Evolutionary conservation across 1,140 invertebrate species (phyloP).

Genomic region (Listronotus bonariensis): DNA sequence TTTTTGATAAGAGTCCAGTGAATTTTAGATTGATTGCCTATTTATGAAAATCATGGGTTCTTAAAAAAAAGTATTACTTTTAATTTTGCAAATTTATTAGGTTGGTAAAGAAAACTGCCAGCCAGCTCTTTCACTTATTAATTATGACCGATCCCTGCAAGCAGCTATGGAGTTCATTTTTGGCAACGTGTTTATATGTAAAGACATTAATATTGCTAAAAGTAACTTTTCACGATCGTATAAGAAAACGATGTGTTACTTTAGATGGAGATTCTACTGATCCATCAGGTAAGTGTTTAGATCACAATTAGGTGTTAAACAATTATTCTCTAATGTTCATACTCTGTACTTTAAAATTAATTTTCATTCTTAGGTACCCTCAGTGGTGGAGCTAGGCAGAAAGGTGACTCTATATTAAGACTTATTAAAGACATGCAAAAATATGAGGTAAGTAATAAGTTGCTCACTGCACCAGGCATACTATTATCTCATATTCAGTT

Average conservation of each 20-base stretch:
- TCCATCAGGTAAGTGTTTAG: conserved; percentile 66
- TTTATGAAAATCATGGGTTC: too few relatives aligned
- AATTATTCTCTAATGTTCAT: neutral
- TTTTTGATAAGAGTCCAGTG: too few relatives aligned
- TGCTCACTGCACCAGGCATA: too few relatives aligned
- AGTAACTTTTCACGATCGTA: conserved; percentile 74
- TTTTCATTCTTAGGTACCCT: conserved; percentile 64
- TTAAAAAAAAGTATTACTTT: too few relatives aligned
- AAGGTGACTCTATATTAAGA: conserved; percentile 58
- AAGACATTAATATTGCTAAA: conserved; percentile 79
- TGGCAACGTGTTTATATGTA: conserved; percentile 84
- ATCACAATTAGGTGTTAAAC: neutral
- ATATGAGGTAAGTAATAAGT: conserved; percentile 41
- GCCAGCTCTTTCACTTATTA: conserved; percentile 80
- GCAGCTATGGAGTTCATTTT: conserved; percentile 90
- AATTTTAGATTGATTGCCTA: too few relatives aligned
- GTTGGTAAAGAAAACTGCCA: conserved; percentile 81
- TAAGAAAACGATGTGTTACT: conserved; percentile 83
- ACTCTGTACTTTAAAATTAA: neutral
- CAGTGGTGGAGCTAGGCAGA: conserved; percentile 75
- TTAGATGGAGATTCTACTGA: conserved; percentile 91
- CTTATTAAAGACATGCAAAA: conserved; percentile 54
- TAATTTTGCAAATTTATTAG: conserved; percentile 51
- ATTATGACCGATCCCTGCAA: conserved; percentile 71
- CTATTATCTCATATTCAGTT: too few relatives aligned